A percentile compares a stretch with the other conserved stretches of the same genome.
phyloP scores from a whole-genome alignment of 2,888 invertebrate genomes.

The Pyrgus malvae region DNA sequence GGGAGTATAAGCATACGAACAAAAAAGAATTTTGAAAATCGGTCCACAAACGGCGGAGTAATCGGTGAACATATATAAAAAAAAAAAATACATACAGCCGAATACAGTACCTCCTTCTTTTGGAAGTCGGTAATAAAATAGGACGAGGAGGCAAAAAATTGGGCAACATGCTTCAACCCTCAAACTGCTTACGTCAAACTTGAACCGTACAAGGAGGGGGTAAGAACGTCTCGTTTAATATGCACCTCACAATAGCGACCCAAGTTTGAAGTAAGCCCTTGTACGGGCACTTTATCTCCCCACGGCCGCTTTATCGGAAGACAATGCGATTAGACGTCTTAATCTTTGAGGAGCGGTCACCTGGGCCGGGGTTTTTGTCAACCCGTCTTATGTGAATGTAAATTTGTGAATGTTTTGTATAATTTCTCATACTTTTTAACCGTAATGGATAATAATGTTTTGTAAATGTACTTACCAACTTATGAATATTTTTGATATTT shows the following conservation, averaged over 20 bases:
- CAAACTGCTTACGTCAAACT: conserved; percentile 42
- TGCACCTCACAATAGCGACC: conserved; percentile 75
- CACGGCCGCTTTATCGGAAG: conserved; percentile 61
- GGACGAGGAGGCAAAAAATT: conserved; percentile 47
- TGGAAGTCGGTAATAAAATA: too few species aligned
- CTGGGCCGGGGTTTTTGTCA: conserved; percentile 28
- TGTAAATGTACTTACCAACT: too few species aligned
- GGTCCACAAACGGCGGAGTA: too few species aligned
- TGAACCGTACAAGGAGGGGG: conserved; percentile 43
- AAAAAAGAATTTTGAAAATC: too few species aligned
- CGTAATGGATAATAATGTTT: not conserved
- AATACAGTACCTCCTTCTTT: too few species aligned
- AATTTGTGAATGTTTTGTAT: not conserved
- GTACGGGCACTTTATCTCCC: conserved; percentile 70
- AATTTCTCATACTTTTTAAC: not conserved
- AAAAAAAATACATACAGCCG: too few species aligned
- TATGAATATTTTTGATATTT: too few species aligned
- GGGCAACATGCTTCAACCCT: conserved; percentile 60
- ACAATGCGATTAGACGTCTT: conserved; percentile 68
- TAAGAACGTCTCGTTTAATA: conserved; percentile 59
- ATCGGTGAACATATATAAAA: too few species aligned
- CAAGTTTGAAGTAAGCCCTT: conserved; percentile 72
- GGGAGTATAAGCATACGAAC: too few species aligned
- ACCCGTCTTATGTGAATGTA: conserved; percentile 1
- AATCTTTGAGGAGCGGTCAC: conserved; percentile 58